Percentiles rank a stretch among this genome's conserved stretches.
These are phyloP conservation scores for Parascotia fuliginaria DNA, from an alignment of 2,888 invertebrate genomes.

Conservation along the genomic window DNA sequence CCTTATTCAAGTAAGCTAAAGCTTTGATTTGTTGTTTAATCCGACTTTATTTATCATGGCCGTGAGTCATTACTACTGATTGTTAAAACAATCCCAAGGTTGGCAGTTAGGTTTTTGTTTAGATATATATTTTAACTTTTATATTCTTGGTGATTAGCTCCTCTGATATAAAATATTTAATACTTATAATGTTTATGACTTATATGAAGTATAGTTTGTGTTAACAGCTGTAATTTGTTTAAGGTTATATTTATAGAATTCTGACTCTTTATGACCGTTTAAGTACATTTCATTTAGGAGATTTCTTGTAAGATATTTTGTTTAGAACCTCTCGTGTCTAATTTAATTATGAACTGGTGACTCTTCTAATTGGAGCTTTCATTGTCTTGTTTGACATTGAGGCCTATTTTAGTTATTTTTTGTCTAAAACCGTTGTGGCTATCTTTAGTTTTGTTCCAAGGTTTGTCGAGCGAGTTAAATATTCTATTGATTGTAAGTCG, in stretches of 20 bases:
- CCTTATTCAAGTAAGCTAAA: not conserved
- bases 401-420: not conserved
- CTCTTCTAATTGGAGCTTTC: too few relatives aligned
- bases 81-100: slow-evolving; percentile 17
- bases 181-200: too few relatives aligned
- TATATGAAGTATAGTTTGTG: slow-evolving; percentile 17
- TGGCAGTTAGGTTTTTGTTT: slow-evolving; percentile 33
- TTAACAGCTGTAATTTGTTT: slow-evolving; percentile 32
- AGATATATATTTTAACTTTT: slow-evolving; percentile 21
- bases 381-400: not conserved
- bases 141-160: too few relatives aligned
- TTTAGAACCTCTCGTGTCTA: slow-evolving; percentile 10
- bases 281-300: slow-evolving; percentile 50
- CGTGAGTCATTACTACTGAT: slow-evolving; percentile 5
- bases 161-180: too few relatives aligned
- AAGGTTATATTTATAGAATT: slow-evolving; percentile 52
- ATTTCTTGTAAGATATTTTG: slow-evolving; percentile 42
- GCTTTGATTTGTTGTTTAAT: not conserved
- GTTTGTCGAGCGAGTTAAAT: slow-evolving; percentile 9
- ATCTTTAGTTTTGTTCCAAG: slow-evolving; percentile 7
- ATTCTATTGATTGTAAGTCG: slow-evolving; percentile 22
- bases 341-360: too few relatives aligned
- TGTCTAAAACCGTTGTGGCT: not conserved
- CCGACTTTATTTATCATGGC: not conserved
- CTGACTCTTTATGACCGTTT: slow-evolving; percentile 44